phyloP scores from a whole-genome alignment of 1,140 invertebrate species.

The Drosophila kanapiae region DNA sequence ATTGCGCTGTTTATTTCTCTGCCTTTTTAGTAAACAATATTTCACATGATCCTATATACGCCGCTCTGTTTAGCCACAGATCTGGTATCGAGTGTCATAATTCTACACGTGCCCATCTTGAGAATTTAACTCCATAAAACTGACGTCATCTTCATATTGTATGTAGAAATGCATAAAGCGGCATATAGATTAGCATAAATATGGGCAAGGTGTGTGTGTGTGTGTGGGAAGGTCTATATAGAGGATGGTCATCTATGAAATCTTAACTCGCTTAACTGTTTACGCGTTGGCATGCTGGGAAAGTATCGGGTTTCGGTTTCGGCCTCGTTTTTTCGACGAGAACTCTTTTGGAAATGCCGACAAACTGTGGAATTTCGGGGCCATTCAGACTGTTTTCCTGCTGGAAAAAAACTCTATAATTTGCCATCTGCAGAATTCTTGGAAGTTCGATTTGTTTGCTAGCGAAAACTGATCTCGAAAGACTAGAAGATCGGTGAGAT shows the following conservation, averaged over 20 bases:
- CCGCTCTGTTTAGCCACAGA: not conserved
- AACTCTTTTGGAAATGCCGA: slow-evolving; percentile 30
- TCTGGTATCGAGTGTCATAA: slow-evolving; percentile 10
- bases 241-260: slow-evolving; percentile 36
- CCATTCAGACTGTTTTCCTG: slow-evolving; percentile 25
- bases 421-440: slow-evolving; percentile 15
- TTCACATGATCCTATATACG: not conserved
- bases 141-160: slow-evolving; percentile 21
- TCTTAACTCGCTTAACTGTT: slow-evolving; percentile 26
- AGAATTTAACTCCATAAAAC: not conserved
- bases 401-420: slow-evolving; percentile 12
- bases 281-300: slow-evolving; percentile 29
- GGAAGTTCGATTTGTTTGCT: slow-evolving; percentile 8
- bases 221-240: slow-evolving; percentile 25
- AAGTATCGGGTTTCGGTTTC: slow-evolving; percentile 43
- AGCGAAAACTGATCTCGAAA: slow-evolving; percentile 6
- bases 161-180: slow-evolving; percentile 26
- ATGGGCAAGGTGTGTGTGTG: slow-evolving; percentile 30
- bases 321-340: slow-evolving; percentile 5
- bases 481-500: not conserved
- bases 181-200: slow-evolving; percentile 33
- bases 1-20: not conserved
- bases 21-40: slow-evolving; percentile 1
- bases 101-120: slow-evolving; percentile 14
- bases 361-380: slow-evolving; percentile 35